These are phyloP conservation scores for Dromococcyx pavoninus DNA, from an alignment of 2,797 vertebrate genomes.

Conservation along the genomic window DNA sequence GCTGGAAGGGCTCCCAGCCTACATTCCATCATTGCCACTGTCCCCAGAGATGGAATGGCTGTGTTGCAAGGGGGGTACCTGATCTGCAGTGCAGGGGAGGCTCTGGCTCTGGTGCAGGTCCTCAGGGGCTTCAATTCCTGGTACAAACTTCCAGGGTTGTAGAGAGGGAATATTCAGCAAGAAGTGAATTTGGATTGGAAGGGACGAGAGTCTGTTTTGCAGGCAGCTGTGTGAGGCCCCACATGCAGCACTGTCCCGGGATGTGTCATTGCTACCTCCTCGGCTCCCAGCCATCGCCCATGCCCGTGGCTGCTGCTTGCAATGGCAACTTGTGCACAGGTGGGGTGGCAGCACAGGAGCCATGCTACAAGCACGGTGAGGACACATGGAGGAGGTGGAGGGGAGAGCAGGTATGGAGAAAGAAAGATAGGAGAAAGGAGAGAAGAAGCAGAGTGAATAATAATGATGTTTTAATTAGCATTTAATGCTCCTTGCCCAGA, in stretches of 20 bases:
- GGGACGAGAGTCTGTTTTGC: not conserved
- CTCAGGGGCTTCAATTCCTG: not conserved
- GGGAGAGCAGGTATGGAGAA: rapidly evolving
- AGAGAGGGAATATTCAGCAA: not conserved
- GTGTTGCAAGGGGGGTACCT: not conserved
- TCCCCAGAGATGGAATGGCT: not conserved
- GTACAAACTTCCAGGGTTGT: not conserved
- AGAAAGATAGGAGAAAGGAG: not conserved
- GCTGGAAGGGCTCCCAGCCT: not conserved
- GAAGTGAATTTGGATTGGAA: not conserved
- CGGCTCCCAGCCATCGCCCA: rapidly evolving
- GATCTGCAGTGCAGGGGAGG: too few species aligned
- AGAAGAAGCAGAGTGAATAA: not conserved
- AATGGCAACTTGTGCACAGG: not conserved
- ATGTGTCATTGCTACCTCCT: not conserved
- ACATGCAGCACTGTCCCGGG: rapidly evolving
- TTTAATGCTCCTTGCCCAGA: rapidly evolving
- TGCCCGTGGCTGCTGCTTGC: not conserved
- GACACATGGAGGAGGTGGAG: not conserved
- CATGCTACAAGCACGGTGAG: rapidly evolving
- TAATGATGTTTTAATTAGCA: constrained; percentile 7
- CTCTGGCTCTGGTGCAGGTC: not conserved
- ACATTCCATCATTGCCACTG: not conserved
- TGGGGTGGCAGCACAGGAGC: not conserved
- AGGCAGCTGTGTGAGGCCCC: not conserved